Base-by-base conservation (phyloP, 92 coral and sea anemone species). In the Zoanthus solanderi region DNA sequence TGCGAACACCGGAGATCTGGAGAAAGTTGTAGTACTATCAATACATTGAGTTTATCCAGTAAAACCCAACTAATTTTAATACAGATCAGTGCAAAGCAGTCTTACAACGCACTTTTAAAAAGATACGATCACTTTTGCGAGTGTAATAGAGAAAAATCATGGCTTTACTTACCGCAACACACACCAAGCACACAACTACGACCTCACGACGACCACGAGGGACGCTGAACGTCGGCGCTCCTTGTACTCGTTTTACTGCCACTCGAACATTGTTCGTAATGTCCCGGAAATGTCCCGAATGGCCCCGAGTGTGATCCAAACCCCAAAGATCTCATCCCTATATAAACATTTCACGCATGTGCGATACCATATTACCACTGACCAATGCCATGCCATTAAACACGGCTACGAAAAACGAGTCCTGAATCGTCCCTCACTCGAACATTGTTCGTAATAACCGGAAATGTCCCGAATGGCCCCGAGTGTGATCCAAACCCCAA, bases 201-300 rank as follows among this genome's bases (percentile, higher is more conserved):
- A 50, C 56, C 56, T 50, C 56, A 50, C 56, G 56, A 50, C 56
- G 56, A 50, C 56, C 56, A 50, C 56, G 56, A 50, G 56, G 56
- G 56, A 50, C 56, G 56, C 56, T 50, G 56, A 50, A 50, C 56
- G 56, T 50, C 56, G 56, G 56, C 56, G 56, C 56, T 50, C 56
- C 56, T 50, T 50, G 56, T 50, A 50, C 56, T 50, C 56, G 56
- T 50, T 50, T 50, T 50, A 50, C 56, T 50, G 56, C 56, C 56
- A 50, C 56, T 50, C 56, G 10, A 50, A 50, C 56, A 69, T 69
- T 69, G 75, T 69, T 69, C 75, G 75, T 69, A 69, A 69, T 69
- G 30, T 23, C 18, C 75, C 75, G 75, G 75, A 69, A 69, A 69
- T 69, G 75, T 69, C 75, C 75, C 75, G 75, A 69, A 69, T 69